These are phyloP conservation scores for Oceanodroma tethys DNA, from an alignment of 2,113 vertebrate genomes.

Conservation along the genomic window DNA sequence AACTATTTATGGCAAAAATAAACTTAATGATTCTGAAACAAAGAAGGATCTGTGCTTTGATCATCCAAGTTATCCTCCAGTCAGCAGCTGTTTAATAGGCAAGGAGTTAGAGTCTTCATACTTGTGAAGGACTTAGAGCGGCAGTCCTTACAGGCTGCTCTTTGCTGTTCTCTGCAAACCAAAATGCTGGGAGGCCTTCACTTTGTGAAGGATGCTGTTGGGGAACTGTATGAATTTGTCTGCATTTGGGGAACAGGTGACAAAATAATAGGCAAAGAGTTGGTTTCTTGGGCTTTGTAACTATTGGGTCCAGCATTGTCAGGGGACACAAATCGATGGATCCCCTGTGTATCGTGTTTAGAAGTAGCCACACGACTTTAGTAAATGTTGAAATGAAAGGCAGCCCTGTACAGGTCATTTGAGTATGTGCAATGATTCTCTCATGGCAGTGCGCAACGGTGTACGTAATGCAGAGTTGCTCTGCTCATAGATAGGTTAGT, in stretches of 20 bases:
- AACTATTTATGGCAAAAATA: neutral
- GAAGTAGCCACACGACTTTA: neutral
- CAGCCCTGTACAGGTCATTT: neutral
- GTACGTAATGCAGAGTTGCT: neutral
- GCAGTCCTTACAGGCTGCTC: neutral
- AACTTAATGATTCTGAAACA: neutral
- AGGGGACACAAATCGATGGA: neutral
- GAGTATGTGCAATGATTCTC: neutral
- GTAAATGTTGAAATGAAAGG: neutral
- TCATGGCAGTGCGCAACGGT: neutral
- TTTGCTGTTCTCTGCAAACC: neutral
- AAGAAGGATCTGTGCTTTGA: neutral
- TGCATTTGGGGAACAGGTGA: neutral
- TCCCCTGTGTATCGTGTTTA: neutral
- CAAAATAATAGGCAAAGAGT: neutral
- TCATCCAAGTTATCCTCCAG: neutral
- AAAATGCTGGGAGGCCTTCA: neutral
- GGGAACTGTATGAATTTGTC: neutral
- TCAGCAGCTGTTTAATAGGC: neutral
- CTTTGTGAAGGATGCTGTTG: neutral
- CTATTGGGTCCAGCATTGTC: neutral
- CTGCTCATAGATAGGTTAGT: neutral
- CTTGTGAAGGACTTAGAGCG: neutral
- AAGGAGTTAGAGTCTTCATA: neutral
- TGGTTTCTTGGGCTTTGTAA: neutral